Evolutionary conservation across 2,113 vertebrate genomes (phyloP), one percentile per base, ranked within the genome.

Genomic region (Thunnus thynnus): DNA sequence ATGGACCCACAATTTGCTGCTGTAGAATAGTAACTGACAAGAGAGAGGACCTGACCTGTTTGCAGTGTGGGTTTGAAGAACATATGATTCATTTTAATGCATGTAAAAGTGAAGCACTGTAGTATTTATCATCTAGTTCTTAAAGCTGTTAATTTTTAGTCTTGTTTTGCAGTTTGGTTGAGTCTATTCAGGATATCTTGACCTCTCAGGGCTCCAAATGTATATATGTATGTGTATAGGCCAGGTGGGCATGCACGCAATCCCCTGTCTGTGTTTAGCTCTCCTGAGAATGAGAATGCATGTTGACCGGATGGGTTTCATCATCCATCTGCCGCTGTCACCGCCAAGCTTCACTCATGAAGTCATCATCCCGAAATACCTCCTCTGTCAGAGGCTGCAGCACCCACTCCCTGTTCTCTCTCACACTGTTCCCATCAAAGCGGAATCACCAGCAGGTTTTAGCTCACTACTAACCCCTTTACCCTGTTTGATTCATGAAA

Each of bases 351-450:
- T 86, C 54, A 51, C 70, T 70, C 60, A 80, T 91, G 86, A 93
- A 84, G 90, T 94, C 89, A 92, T 92, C 81, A 32, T 79, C 82
- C 84, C 32, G 6, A 89, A 94, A 93, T 91, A 84, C 27, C 48
- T 8, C 65, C 78, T 65, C 46, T 69, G 57, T 90, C 72, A 73
- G 65, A 69, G 54, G 47, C 65, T 48, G 65, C 12, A 70, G 78
- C 67, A 41, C 80, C 83, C 74, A 62, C 77, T 84, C 71, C 80
- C 80, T 69, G 55, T 57, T 67, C 72, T 41, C 72, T 66, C 79
- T 14, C 63, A 57, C 70, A 56, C 62, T 12, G 3, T 14, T 48
- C 84, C 72, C 73, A 69, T 62, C 75, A 5, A 41, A 56, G 52
- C 3, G 7, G 67, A 63, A 51, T 62, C 20, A 16, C 55, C n/a